Evolutionary conservation across 2,113 vertebrate genomes (phyloP).

Genomic region (Hassar affinis): DNA sequence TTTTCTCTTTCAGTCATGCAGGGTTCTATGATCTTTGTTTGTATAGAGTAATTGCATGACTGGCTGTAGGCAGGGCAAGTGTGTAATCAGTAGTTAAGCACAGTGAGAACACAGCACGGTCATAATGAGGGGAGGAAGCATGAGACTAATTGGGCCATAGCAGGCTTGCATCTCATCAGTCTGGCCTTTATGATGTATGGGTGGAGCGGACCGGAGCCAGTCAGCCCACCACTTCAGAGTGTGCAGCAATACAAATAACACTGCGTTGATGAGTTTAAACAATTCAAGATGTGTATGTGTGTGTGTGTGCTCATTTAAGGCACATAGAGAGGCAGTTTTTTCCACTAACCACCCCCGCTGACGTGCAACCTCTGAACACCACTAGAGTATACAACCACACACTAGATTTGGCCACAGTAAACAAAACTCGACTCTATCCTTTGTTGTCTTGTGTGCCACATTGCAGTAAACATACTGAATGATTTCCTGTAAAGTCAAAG

Average conservation of each 20-base stretch:
- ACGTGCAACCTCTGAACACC: constrained; percentile 29
- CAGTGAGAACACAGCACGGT: constrained; percentile 35
- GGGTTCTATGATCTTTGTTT: not conserved
- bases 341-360: constrained; percentile 33
- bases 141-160: constrained; percentile 59
- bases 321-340: constrained; percentile 46
- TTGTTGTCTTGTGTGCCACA: constrained; percentile 45
- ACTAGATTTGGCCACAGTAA: constrained; percentile 39
- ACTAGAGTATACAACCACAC: constrained; percentile 31
- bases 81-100: constrained; percentile 45
- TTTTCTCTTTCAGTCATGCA: not conserved
- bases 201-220: constrained; percentile 59
- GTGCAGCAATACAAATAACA: constrained; percentile 55
- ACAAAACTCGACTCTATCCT: constrained; percentile 42
- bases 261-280: constrained; percentile 70
- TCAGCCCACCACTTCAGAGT: constrained; percentile 65
- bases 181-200: constrained; percentile 61
- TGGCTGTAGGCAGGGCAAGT: constrained; percentile 20
- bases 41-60: constrained; percentile 20
- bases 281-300: constrained; percentile 70
- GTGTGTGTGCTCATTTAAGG: constrained; percentile 52
- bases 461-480: constrained; percentile 54
- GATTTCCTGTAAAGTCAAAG: constrained; percentile 44
- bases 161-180: constrained; percentile 49
- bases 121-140: constrained; percentile 56